Evolutionary conservation across 2,888 invertebrate genomes (phyloP).

Genomic region (Coleophora deauratella): DNA sequence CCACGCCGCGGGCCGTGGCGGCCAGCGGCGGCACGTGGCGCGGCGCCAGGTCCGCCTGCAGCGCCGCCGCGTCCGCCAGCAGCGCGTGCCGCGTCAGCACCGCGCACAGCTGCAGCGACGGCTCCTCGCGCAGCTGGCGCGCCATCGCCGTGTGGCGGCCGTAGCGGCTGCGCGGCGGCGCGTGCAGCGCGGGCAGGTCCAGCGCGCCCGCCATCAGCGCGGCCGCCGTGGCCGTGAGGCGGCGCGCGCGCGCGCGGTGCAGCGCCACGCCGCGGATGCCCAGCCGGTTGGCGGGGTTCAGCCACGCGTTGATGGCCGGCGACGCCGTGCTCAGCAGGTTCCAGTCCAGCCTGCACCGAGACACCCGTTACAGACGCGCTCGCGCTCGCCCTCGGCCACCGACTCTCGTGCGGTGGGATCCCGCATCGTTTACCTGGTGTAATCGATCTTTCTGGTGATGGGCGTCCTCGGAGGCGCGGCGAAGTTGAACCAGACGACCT

Average conservation of each 20-base stretch:
- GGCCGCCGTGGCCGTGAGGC: slow-evolving; percentile 91
- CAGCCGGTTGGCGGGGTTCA: slow-evolving; percentile 95
- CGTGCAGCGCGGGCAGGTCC: slow-evolving; percentile 89
- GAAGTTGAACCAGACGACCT: slow-evolving; percentile 97
- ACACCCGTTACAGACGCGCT: too few relatives aligned
- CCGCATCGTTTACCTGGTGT: slow-evolving; percentile 76
- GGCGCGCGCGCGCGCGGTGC: slow-evolving; percentile 84
- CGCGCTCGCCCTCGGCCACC: too few relatives aligned
- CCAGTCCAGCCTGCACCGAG: slow-evolving; percentile 86
- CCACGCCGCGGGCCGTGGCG: slow-evolving; percentile 89
- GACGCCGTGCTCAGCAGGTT: slow-evolving; percentile 96
- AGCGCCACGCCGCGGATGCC: slow-evolving; percentile 88
- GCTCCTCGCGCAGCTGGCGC: slow-evolving; percentile 94
- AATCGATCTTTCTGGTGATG: slow-evolving; percentile 95
- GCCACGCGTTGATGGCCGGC: slow-evolving; percentile 98
- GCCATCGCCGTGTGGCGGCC: slow-evolving; percentile 90
- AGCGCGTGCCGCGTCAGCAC: slow-evolving; percentile 90
- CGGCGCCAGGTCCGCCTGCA: slow-evolving; percentile 89
- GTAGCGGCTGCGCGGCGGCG: slow-evolving; percentile 90
- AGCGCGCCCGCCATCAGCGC: slow-evolving; percentile 96
- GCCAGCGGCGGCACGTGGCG: slow-evolving; percentile 90
- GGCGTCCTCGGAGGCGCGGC: slow-evolving; percentile 97
- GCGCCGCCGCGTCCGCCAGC: slow-evolving; percentile 81
- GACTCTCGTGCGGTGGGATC: too few relatives aligned
- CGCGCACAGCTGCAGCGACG: slow-evolving; percentile 93